A percentile compares a stretch with the other conserved stretches of the same genome.
These are phyloP conservation scores for Brotula barbata DNA, from an alignment of 2,797 vertebrate genomes.

Conservation along the genomic window DNA sequence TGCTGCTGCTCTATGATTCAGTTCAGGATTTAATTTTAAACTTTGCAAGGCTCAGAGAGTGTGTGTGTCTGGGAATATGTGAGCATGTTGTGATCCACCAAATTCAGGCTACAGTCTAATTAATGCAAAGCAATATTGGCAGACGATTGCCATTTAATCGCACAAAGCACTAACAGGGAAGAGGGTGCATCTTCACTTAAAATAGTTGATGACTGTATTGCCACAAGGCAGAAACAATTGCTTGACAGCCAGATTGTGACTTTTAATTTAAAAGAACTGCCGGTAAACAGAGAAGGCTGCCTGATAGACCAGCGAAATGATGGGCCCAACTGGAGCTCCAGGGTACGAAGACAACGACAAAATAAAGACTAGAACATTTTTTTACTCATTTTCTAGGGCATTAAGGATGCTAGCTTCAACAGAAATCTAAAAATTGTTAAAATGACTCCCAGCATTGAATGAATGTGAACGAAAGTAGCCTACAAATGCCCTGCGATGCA, in stretches of 20 bases:
- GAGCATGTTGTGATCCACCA: constrained; percentile 29
- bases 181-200: constrained; percentile 69
- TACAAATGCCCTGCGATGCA: constrained; percentile 51
- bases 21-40: too few relatives aligned
- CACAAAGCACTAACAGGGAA: constrained; percentile 50
- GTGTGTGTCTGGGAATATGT: constrained; percentile 1
- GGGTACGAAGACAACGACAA: constrained; percentile 48
- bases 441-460: constrained; percentile 54
- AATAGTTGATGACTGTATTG: constrained; percentile 73
- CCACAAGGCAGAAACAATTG: constrained; percentile 73
- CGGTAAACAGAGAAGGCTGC: constrained; percentile 67
- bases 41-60: too few relatives aligned
- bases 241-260: constrained; percentile 75
- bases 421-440: constrained; percentile 51
- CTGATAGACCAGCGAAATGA: constrained; percentile 65
- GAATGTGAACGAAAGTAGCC: constrained; percentile 31
- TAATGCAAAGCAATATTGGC: constrained; percentile 72
- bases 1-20: too few relatives aligned
- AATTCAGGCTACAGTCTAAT: constrained; percentile 59
- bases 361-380: constrained; percentile 19
- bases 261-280: constrained; percentile 77
- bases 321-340: constrained; percentile 57
- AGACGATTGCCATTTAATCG: constrained; percentile 70
- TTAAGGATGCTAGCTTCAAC: constrained; percentile 55
- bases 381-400: constrained; percentile 50